These are phyloP conservation scores for Lagothrix lagotricha DNA, from an alignment of 2,797 vertebrate species.

Conservation along the genomic window DNA sequence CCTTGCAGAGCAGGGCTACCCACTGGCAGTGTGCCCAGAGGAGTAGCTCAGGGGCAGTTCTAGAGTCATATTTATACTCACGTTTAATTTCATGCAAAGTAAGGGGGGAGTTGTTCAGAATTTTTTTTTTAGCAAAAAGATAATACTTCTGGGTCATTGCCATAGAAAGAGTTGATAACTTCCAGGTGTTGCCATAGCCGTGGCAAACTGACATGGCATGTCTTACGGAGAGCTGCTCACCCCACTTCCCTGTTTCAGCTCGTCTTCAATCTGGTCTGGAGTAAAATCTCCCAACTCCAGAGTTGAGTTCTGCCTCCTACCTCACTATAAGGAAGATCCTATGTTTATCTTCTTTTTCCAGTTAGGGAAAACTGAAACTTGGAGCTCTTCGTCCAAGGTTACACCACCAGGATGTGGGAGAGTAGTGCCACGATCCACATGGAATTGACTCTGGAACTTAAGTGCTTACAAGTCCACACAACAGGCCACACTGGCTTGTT, in stretches of 20 bases:
- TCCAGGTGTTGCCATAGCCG: neutral
- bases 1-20: neutral
- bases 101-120: neutral
- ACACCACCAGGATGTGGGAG: neutral
- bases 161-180: neutral
- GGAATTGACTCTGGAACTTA: neutral
- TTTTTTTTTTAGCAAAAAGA: neutral
- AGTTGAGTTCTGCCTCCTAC: neutral
- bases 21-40: neutral
- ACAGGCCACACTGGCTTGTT: neutral
- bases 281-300: neutral
- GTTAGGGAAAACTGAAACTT: neutral
- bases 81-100: neutral
- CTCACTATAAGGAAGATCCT: neutral
- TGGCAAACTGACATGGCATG: neutral
- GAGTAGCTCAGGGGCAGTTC: no score
- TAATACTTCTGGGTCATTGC: neutral
- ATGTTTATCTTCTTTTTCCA: neutral
- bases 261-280: neutral
- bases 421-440: neutral
- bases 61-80: neutral
- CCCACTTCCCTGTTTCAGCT: neutral
- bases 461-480: neutral
- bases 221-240: accelerated
- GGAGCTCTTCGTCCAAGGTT: neutral